Evolutionary conservation across 2,888 invertebrate species (phyloP).

Genomic region (Mythimna vitellina): DNA sequence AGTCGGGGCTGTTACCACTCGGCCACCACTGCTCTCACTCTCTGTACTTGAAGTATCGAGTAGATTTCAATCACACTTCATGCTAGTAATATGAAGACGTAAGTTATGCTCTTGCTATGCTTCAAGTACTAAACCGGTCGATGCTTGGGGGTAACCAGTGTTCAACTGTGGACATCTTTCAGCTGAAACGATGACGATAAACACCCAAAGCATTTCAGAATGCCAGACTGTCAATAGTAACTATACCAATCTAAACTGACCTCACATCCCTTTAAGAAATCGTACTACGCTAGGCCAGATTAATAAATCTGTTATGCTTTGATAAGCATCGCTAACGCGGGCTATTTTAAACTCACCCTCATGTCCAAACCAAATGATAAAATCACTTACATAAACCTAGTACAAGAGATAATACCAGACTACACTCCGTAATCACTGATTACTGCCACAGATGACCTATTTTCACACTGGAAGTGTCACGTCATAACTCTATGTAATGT

Average conservation of each 20-base stretch:
- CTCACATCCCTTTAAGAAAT: background rate
- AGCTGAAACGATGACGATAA: background rate
- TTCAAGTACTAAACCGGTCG: no score
- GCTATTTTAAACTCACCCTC: conserved; percentile 9
- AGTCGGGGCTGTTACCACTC: no score
- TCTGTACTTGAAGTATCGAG: no score
- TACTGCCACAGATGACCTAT: conserved; percentile 35
- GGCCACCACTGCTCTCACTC: no score
- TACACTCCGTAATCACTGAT: conserved; percentile 15
- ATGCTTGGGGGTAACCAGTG: no score
- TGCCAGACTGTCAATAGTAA: no score
- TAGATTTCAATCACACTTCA: no score
- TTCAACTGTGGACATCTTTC: no score
- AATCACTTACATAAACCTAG: background rate
- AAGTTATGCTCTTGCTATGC: no score
- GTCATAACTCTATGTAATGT: conserved; percentile 6
- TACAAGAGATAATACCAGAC: background rate
- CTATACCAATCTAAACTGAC: background rate
- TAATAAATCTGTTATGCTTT: background rate
- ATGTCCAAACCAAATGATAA: conserved; percentile 4
- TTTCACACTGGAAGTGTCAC: conserved; percentile 18
- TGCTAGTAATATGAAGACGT: no score
- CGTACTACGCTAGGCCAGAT: background rate
- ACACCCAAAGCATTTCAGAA: background rate
- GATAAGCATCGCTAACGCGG: background rate